These are phyloP conservation scores for Apomyelois bistriatella DNA, from an alignment of 2,888 invertebrate species.

Conservation along the genomic window DNA sequence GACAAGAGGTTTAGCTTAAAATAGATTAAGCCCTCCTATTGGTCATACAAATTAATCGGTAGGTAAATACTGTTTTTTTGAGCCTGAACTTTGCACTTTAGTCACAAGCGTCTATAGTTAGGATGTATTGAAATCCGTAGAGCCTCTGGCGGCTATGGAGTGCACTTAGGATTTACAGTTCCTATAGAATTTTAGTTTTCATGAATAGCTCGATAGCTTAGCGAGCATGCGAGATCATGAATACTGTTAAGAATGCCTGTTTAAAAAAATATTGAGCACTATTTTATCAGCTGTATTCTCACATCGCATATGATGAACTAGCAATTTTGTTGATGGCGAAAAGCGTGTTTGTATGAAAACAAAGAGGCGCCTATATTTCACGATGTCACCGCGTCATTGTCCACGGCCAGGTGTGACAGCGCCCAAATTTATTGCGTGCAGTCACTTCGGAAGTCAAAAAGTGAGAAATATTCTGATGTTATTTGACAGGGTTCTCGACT, in stretches of 20 bases:
- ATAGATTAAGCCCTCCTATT: constrained; percentile 2
- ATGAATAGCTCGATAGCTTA: too few species aligned
- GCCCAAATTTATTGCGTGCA: neutral
- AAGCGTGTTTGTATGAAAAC: neutral
- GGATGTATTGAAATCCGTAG: too few species aligned
- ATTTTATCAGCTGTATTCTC: neutral
- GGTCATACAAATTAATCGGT: neutral
- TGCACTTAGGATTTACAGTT: too few species aligned
- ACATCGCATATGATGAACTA: neutral
- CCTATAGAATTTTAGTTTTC: too few species aligned
- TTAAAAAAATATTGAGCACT: neutral
- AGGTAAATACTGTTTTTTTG: too few species aligned
- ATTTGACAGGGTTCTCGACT: neutral
- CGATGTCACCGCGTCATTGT: constrained; percentile 8
- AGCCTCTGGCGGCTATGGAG: too few species aligned
- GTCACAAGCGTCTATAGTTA: too few species aligned
- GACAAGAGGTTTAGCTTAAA: neutral
- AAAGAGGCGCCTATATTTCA: neutral
- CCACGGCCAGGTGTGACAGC: constrained; percentile 5
- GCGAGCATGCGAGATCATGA: too few species aligned
- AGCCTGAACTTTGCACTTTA: too few species aligned
- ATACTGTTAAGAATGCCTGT: too few species aligned
- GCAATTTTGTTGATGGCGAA: neutral
- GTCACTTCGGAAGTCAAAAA: neutral
- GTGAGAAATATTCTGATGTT: neutral